Percentiles rank a stretch among this genome's conserved stretches.
Conservation (phyloP, 2,113 vertebrate species). For the Siphamia tubifer region DNA sequence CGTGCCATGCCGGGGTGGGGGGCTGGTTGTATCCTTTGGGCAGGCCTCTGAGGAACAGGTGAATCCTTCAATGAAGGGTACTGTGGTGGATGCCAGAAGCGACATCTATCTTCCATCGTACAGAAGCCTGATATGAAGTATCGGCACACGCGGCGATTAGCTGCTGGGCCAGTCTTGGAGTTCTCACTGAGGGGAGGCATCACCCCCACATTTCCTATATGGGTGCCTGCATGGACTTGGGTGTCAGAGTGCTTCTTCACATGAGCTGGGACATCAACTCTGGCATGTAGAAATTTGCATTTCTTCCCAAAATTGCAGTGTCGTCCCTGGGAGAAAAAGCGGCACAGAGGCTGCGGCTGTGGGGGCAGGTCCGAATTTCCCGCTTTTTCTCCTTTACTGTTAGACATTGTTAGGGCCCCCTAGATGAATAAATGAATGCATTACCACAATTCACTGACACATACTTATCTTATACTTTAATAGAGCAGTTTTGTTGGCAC, state of each 20-base stretch:
- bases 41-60: neutral
- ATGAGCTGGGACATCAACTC: conserved; percentile 9
- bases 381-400: neutral
- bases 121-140: conserved; percentile 84
- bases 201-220: neutral
- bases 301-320: conserved; percentile 78
- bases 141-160: conserved; percentile 69
- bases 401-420: conserved; percentile 41
- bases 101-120: conserved; percentile 80
- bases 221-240: neutral
- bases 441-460: neutral
- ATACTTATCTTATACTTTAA: neutral
- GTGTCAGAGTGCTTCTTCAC: neutral
- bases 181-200: neutral
- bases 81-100: conserved; percentile 80
- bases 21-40: neutral
- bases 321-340: conserved; percentile 79
- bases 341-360: conserved; percentile 65
- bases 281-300: conserved; percentile 79
- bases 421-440: neutral
- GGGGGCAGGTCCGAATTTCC: neutral
- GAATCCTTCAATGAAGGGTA: conserved; percentile 42
- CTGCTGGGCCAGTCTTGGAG: conserved; percentile 4
- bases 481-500: too few species aligned
- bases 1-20: conserved; percentile 38